A percentile compares a stretch with the other conserved stretches of the same genome.
These are phyloP conservation scores for Dolichoris vasculosae DNA, from an alignment of 1,140 invertebrate genomes.

Conservation along the genomic window DNA sequence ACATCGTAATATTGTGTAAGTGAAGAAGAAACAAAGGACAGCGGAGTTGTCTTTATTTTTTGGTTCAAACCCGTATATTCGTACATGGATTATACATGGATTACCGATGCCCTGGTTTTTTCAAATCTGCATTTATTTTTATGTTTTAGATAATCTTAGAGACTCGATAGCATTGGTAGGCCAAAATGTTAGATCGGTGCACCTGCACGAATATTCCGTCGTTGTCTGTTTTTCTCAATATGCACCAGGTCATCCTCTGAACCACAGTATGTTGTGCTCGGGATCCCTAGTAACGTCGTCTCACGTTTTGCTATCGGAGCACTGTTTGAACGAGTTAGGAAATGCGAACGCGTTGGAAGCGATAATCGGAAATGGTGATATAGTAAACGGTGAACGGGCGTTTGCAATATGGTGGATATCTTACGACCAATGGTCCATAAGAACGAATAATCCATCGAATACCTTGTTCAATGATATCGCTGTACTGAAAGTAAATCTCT, in stretches of 20 bases:
- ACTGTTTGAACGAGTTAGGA: background rate
- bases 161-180: background rate
- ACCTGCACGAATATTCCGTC: background rate
- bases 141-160: no score
- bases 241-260: background rate
- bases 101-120: no score
- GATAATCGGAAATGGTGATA: background rate
- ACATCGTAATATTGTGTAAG: no score
- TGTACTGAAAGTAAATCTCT: background rate
- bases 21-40: no score
- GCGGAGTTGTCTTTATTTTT: no score
- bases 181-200: background rate
- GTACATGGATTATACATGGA: no score
- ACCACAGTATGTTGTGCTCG: background rate
- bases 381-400: background rate
- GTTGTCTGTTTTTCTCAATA: background rate
- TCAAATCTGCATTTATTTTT: no score
- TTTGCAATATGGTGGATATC: background rate
- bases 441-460: accelerated
- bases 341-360: background rate
- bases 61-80: no score
- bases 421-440: background rate
- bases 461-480: background rate
- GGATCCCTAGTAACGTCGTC: background rate
- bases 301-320: background rate